Evolutionary conservation across 2,113 vertebrate genomes (phyloP), one percentile per base, ranked within the genome.

Genomic region (Theristicus caerulescens): DNA sequence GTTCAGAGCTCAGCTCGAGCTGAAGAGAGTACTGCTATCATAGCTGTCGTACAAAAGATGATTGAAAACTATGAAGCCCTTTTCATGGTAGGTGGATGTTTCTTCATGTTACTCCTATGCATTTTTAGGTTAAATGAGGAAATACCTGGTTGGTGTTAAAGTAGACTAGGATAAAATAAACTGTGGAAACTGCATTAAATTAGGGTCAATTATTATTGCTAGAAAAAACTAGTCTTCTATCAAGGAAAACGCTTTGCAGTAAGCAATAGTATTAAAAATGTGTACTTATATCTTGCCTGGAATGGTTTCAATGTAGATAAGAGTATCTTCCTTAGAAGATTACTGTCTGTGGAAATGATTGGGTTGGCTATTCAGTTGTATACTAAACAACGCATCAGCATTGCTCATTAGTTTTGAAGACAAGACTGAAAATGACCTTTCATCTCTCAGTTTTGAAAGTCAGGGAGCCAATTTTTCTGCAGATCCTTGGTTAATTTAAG

Each of bases 1-100:
- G 99, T 99, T 38, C 98, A 99, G 97, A 99, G 99, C 91, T 99
- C 99, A 12, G 99, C 99, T 73, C 98, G 99, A 14, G 99, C 99
- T 36, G 99, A 99, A 97, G 99, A 99, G 95, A 99, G 99, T 97
- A 97, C 98, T 10, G 98, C 99, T 84, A 98, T 99, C 96, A 99
- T 99, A 77, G 97, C 98, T 24, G 98, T 99, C 6, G 98, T 99
- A 61, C 99, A 99, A 93, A 99, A 98, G 96, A 99, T 99, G 99
- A 99, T 99, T 86, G 97, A 98, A 96, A 98, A 98, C 34, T 99
- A 98, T 38, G 98, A 99, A 89, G 96, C 96, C 12, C 98, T 99
- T 49, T 99, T 99, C 97, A 99, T 98, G 99, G 99, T 99, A 98
- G 65, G 99, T 96, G 55, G 59, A 76, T 59, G 9, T 77, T 86